These are phyloP conservation scores for Drosophila neocordata DNA, from an alignment of 1,140 invertebrate species.

Conservation along the genomic window DNA sequence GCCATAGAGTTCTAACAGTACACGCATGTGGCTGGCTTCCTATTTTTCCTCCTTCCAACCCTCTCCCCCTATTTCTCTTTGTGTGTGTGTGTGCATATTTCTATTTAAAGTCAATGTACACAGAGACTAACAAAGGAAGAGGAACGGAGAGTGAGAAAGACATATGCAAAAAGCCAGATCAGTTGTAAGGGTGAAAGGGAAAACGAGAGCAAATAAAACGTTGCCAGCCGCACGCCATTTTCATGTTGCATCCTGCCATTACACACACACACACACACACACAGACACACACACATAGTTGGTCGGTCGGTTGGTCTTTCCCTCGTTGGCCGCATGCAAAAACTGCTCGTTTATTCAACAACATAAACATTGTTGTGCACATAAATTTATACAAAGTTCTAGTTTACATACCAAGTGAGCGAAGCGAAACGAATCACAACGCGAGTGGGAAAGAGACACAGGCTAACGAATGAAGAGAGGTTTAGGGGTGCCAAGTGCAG, in stretches of 20 bases:
- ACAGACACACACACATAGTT: not conserved
- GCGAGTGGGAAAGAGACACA: not conserved
- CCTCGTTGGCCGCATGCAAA: conserved; percentile 60
- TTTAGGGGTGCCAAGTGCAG: not conserved
- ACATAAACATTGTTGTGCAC: conserved; percentile 80
- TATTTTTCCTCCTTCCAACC: not conserved
- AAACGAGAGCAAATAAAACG: conserved; percentile 69
- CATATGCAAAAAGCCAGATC: conserved; percentile 4
- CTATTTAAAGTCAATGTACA: conserved; percentile 44
- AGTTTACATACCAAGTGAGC: conserved; percentile 62
- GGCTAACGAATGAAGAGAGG: not conserved
- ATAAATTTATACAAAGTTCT: conserved; percentile 81
- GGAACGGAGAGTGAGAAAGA: not conserved
- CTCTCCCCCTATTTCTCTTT: not conserved
- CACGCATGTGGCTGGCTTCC: not conserved
- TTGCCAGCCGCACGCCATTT: conserved; percentile 77
- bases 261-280: conserved; percentile 33
- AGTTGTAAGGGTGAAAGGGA: conserved; percentile 14
- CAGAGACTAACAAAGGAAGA: not conserved
- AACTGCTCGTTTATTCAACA: conserved; percentile 79
- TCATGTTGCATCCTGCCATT: conserved; percentile 79
- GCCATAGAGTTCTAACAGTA: not conserved
- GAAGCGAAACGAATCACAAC: not conserved
- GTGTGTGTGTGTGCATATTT: conserved; percentile 34
- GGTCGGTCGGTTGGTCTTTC: not conserved